Base-by-base conservation (phyloP, 2,113 vertebrate genomes). In the Engystomops pustulosus region DNA sequence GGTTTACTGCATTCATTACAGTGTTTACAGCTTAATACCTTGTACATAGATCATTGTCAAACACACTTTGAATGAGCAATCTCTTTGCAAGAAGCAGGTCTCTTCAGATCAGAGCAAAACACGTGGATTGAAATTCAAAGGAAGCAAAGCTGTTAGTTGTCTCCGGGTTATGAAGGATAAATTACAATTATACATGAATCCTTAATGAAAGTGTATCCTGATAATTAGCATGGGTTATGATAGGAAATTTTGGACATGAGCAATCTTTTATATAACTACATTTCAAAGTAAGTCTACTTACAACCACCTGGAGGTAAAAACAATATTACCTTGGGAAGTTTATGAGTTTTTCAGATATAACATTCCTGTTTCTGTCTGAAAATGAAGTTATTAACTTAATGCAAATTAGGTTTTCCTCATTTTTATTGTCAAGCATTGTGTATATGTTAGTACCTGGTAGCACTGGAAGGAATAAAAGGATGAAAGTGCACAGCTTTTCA, bases 1-100 rank as follows among this genome's bases (percentile, higher is more conserved):
- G 45, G 72, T 76, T 76, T 76, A 53, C 72, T 76, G 47, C 72
- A 76, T 76, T 76, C 72, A 76, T 76, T 76, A 51, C 30, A 51
- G 9, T 76, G 72, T 36, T 74, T 76, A 75, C 45, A 75, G 71
- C 45, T 75, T 75, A 75, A 49, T 75, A 34, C 45, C 25, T 53
- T 53, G 47, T n/a, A 36, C 45, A 76, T 76, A 53, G 72, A 53
- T 76, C 45, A 76, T 76, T 75, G 71, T 76, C 72, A 51, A 34
- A 76, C 47, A 23, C 44, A 53, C 27, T 27, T n/a, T 76, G 72
- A 51, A 49, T 32, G 71, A 74, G 20, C 72, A 36, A 76, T 76
- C 30, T 53, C 27, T 76, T 53, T 76, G 15, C 17, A n/a, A 9
- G 23, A 49, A 49, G 44, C 44, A 30, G 25, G 23, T 74, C 15